phyloP scores from a whole-genome alignment of 2,888 invertebrate genomes.

The Quadriops clusia region DNA sequence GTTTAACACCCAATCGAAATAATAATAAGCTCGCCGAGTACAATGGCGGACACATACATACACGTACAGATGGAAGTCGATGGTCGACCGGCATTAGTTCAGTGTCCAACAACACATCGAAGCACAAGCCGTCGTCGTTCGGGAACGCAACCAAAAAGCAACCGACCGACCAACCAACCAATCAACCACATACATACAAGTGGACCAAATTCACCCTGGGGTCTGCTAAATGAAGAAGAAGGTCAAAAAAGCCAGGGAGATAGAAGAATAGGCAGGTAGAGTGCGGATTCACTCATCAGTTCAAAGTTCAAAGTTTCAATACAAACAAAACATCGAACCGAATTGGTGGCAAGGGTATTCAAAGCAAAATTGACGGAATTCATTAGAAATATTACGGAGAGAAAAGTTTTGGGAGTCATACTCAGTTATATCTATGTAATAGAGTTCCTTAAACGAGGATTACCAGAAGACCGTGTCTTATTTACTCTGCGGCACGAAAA shows the following conservation, averaged over 20 bases:
- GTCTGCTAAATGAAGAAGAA: no score
- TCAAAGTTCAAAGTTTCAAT: conserved; percentile 25
- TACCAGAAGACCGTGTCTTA: conserved; percentile 5
- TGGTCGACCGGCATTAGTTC: no score
- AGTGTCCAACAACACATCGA: no score
- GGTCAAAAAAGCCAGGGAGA: conserved; percentile 16
- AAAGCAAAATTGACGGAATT: conserved; percentile 13
- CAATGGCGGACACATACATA: no score
- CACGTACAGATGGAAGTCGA: no score
- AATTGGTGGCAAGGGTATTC: conserved; percentile 22
- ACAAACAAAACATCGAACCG: conserved; percentile 26
- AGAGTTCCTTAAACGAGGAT: conserved; percentile 16
- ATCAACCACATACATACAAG: no score
- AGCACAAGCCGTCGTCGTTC: no score
- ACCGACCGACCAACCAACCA: no score
- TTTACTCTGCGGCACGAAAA: conserved; percentile 4
- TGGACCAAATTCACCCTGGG: no score
- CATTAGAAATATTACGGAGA: conserved; percentile 8
- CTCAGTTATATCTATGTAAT: conserved; percentile 12
- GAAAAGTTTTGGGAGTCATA: conserved; percentile 9
- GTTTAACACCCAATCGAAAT: no score
- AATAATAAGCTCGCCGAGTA: no score
- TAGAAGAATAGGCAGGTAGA: conserved; percentile 19
- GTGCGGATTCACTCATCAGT: conserved; percentile 23
- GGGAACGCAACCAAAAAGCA: no score